These are phyloP conservation scores for Mesorhabditis belari DNA, from an alignment of 2,888 invertebrate species.

Conservation along the genomic window DNA sequence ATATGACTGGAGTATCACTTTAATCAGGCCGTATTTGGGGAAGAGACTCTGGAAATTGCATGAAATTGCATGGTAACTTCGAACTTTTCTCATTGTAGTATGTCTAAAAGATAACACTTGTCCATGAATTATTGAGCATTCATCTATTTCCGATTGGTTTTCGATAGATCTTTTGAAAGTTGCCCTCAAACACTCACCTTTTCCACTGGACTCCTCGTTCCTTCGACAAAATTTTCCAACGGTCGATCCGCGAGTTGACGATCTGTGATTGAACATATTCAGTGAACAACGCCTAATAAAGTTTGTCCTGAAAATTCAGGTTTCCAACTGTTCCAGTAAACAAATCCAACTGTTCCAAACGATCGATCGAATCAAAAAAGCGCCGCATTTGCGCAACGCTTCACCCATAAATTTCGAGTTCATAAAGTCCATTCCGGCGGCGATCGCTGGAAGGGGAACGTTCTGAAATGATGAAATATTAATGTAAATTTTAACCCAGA, in stretches of 20 bases:
- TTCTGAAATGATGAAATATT: slow-evolving; percentile 50
- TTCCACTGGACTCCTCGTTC: slow-evolving; percentile 84
- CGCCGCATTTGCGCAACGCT: slow-evolving; percentile 79
- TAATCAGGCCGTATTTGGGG: slow-evolving; percentile 75
- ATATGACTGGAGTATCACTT: slow-evolving; percentile 48
- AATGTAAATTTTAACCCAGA: too few relatives aligned
- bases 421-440: slow-evolving; percentile 90
- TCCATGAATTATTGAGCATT: too few relatives aligned
- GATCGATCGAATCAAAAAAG: slow-evolving; percentile 56
- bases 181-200: slow-evolving; percentile 27
- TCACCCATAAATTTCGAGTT: slow-evolving; percentile 84
- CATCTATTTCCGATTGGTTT: too few relatives aligned
- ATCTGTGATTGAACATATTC: slow-evolving; percentile 81
- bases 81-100: background rate
- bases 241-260: slow-evolving; percentile 58
- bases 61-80: background rate
- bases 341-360: slow-evolving; percentile 37
- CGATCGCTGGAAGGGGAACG: slow-evolving; percentile 81
- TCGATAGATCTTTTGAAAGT: too few relatives aligned
- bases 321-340: slow-evolving; percentile 35
- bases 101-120: background rate
- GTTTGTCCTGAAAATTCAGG: slow-evolving; percentile 63
- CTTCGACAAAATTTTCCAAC: slow-evolving; percentile 90
- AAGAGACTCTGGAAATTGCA: slow-evolving; percentile 69
- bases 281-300: slow-evolving; percentile 89